Evolutionary conservation across 2,113 vertebrate species (phyloP).

Genomic region (Zosterops lateralis): DNA sequence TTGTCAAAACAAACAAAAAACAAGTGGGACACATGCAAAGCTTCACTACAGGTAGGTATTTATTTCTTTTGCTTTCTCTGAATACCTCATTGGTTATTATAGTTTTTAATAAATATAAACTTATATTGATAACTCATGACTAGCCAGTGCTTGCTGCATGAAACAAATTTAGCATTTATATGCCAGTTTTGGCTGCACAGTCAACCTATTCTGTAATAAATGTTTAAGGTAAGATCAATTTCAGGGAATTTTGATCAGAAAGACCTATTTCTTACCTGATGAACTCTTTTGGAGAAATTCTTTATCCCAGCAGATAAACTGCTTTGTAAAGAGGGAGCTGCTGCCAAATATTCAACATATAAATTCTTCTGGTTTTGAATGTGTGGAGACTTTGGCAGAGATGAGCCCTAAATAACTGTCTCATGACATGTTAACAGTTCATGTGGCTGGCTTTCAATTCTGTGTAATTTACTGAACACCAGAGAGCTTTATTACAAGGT

Average conservation of each 20-base stretch:
- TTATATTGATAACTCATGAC: background rate
- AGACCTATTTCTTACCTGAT: background rate
- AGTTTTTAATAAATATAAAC: background rate
- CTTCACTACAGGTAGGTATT: background rate
- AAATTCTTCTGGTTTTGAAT: background rate
- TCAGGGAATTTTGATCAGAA: background rate
- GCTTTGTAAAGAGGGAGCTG: background rate
- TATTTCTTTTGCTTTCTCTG: background rate
- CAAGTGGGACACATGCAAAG: background rate
- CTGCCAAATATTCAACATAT: background rate
- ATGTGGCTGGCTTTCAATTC: constrained; percentile 19
- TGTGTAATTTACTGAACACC: background rate
- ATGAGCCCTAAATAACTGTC: background rate
- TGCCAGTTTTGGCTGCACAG: background rate
- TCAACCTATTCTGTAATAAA: background rate
- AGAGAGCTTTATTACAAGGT: constrained; percentile 1
- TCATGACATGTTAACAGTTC: background rate
- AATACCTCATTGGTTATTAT: background rate
- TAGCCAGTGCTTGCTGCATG: background rate
- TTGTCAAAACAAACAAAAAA: background rate
- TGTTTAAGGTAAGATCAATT: background rate
- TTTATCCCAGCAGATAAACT: background rate
- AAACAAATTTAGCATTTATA: background rate
- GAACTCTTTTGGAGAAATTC: background rate
- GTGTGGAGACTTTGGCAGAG: background rate